Evolutionary conservation across 2,113 vertebrate genomes (phyloP), one percentile per base, ranked within the genome.

Genomic region (Oxygymnocypris stewartii): DNA sequence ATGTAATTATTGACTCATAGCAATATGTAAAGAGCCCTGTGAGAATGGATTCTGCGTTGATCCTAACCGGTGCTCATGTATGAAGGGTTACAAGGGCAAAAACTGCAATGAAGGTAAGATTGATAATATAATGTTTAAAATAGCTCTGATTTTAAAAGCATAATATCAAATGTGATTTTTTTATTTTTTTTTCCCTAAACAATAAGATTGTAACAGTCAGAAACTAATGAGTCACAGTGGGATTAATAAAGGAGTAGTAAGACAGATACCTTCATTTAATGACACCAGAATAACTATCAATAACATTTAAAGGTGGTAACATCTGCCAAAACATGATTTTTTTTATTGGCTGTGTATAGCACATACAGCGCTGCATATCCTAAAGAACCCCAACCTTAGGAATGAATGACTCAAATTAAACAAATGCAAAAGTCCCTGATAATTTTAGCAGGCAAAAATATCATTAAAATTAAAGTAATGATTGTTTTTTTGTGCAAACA

Each of bases 41-140:
- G 77, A 85, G 4, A 88, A 93, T 51, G 93, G 93, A 73, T 84
- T 89, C 84, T 94, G 94, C 69, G 78, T 92, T 80, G 85, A 88
- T 82, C 92, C 90, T 44, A 91, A 92, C 81, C 91, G 88, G 77
- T 94, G 94, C 88, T 91, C 78, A 75, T 95, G 94, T 85, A 89
- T 86, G 84, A 18, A 59, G 16, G 93, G 92, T 1, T 94, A 90
- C 84, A 84, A 84, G 88, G 94, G 93, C 47, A 79, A 79, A 4
- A 87, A 85, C 25, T 95, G 93, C 88, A 89, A 93, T 79, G 87
- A 93, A 91, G 94, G 94, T 95, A 88, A 83, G 49, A 51, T 42
- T 47, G 44, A 6, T 74, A 20, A 7, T 6, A n/a, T 12, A 37
- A 35, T 28, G 12, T 35, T 54, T 35, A 14, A 51, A 49, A 77